Base-by-base conservation (phyloP, 2,888 invertebrate species). In the Petrolisthes manimaculis region DNA sequence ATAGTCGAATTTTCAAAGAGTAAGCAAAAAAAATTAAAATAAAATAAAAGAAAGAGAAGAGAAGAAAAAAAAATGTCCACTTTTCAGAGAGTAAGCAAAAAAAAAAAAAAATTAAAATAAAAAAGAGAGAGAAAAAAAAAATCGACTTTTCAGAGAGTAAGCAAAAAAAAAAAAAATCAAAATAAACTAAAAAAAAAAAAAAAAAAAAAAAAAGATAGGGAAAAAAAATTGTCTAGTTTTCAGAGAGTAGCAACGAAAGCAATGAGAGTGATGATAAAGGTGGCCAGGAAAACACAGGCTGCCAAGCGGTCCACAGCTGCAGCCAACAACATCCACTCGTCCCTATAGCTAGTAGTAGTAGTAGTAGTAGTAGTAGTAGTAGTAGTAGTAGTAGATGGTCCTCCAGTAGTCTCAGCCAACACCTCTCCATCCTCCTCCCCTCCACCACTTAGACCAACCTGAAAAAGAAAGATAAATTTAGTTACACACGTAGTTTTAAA, bases 251-350 rank as follows among this genome's bases (percentile, higher is more conserved):
- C 55, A 37, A 83, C 83, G 37, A 83, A 86, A 24, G 74, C 79
- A 21, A 89, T 83, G 83, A 83, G 54, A 12, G 80, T 86, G 74
- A 86, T 78, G 86, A 89, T 56, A 37, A 89, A 86, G 75, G 83
- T 67, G 80, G 51, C 37, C 61, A 83, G 2, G 88, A 88, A 90
- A 84, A 54, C 53, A 37, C 84, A 0, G 53, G 78, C 77, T 0
- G 86, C 82, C n/a, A 90, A 0, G 51, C 90, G 88, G 71, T 90
- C 90, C n/a, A 86, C 56, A 8, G 84, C 84, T 4, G 90, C 88
- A 12, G 90, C 90, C 55, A 90, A 80, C 56, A 90, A 69, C 6
- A 88, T 61, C 90, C 90, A 90, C 51, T 90, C 90, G 51, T 83
- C 84, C 24, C 51, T 56, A 81, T 88, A 88, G 21, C 69, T 75